Evolutionary conservation across 2,113 vertebrate species (phyloP).

Genomic region (Erinaceus europaeus): DNA sequence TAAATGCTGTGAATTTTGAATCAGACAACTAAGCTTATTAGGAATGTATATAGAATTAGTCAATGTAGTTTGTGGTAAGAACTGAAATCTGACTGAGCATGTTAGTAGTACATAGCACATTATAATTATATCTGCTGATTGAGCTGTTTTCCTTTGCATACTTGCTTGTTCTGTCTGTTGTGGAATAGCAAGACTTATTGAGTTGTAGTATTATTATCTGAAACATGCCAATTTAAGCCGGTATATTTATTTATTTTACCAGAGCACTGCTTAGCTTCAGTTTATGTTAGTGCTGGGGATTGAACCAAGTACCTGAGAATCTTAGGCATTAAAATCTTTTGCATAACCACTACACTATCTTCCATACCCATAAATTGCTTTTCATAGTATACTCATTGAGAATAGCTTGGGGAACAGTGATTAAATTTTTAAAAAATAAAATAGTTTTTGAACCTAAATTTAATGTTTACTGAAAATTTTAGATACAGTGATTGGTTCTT

Average conservation of each 20-base stretch:
- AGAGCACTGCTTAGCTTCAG: no score
- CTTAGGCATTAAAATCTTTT: no score
- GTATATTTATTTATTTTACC: no score
- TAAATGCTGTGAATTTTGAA: neutral
- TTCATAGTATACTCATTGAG: no score
- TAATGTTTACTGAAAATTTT: slow-evolving; percentile 25
- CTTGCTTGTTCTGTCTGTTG: neutral
- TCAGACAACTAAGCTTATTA: neutral
- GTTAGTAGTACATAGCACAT: neutral
- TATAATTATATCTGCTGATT: no score
- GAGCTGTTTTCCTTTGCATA: neutral
- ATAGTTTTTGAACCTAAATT: neutral
- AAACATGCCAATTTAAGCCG: neutral
- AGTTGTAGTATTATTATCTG: neutral
- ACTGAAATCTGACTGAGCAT: neutral
- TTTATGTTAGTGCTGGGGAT: no score
- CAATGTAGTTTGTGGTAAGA: neutral
- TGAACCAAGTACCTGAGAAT: no score
- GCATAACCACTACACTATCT: no score
- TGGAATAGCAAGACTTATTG: neutral
- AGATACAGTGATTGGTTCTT: neutral
- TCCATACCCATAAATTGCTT: no score
- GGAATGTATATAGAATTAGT: neutral
- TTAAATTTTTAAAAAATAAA: neutral
- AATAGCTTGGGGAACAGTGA: neutral